phyloP scores from a whole-genome alignment of 2,888 invertebrate species.

The Acanthopleura granulata region DNA sequence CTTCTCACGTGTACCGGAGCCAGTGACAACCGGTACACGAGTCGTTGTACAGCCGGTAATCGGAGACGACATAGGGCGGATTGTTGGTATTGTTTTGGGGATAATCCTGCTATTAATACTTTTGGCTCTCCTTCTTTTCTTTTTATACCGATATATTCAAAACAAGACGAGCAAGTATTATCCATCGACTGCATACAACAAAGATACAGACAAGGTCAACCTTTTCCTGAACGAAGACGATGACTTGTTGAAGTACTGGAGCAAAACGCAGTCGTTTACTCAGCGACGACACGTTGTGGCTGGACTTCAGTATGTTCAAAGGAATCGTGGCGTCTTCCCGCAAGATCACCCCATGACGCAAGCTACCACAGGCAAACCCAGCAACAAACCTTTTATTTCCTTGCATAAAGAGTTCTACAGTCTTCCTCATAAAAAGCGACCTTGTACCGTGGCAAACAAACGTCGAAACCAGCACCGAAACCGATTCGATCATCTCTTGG shows the following conservation, averaged over 20 bases:
- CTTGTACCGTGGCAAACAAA: slow-evolving; percentile 46
- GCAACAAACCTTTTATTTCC: slow-evolving; percentile 35
- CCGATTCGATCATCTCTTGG: slow-evolving; percentile 63
- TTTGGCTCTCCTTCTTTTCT: slow-evolving; percentile 29
- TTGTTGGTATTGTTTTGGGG: slow-evolving; percentile 46
- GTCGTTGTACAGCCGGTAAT: not conserved
- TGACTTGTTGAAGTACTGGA: slow-evolving; percentile 55
- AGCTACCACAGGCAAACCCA: not conserved
- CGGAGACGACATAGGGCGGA: slow-evolving; percentile 27
- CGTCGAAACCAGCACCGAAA: slow-evolving; percentile 56
- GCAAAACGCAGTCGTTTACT: slow-evolving; percentile 42
- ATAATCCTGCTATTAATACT: slow-evolving; percentile 38
- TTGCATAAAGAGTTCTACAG: slow-evolving; percentile 62
- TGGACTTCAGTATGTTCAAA: slow-evolving; percentile 45
- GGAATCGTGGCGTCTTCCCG: slow-evolving; percentile 20
- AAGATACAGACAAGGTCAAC: slow-evolving; percentile 38
- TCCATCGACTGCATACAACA: slow-evolving; percentile 32
- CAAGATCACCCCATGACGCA: not conserved
- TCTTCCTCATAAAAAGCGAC: slow-evolving; percentile 50
- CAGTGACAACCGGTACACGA: slow-evolving; percentile 15
- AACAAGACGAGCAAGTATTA: slow-evolving; percentile 29
- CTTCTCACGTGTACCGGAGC: slow-evolving; percentile 72
- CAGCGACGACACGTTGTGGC: slow-evolving; percentile 52
- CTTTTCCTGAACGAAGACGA: slow-evolving; percentile 40
- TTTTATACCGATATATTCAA: slow-evolving; percentile 39